These are phyloP conservation scores for Aporophyla nigra DNA, from an alignment of 2,888 invertebrate genomes.

Conservation along the genomic window DNA sequence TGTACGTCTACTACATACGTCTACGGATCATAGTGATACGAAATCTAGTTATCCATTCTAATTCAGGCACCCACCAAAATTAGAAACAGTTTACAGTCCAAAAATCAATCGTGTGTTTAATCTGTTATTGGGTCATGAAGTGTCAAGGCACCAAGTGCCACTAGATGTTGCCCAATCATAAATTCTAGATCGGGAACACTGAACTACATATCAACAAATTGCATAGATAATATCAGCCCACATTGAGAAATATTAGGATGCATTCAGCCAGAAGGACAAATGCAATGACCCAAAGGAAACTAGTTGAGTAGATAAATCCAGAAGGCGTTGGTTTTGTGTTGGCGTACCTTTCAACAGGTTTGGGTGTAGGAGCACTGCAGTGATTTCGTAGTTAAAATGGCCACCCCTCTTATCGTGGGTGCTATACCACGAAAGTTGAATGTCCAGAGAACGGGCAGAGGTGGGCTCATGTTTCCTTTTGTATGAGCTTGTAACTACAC, in stretches of 20 bases:
- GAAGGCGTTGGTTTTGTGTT: slow-evolving; percentile 35
- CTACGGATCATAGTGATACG: neutral
- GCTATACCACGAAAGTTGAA: neutral
- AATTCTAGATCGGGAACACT: slow-evolving; percentile 52
- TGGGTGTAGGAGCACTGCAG: slow-evolving; percentile 19
- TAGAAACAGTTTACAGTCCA: slow-evolving; percentile 51
- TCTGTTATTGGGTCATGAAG: slow-evolving; percentile 44
- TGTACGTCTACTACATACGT: too few species aligned
- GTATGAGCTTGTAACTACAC: neutral
- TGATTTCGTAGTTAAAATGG: slow-evolving; percentile 17
- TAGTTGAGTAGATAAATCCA: slow-evolving; percentile 11
- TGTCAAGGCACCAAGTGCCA: slow-evolving; percentile 49
- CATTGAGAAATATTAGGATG: slow-evolving; percentile 9
- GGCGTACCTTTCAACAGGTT: slow-evolving; percentile 21
- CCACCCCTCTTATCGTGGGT: slow-evolving; percentile 21
- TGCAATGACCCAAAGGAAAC: slow-evolving; percentile 46
- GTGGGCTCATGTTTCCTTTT: neutral
- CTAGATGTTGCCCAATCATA: slow-evolving; percentile 47
- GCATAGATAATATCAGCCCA: slow-evolving; percentile 10
- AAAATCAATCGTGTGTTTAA: slow-evolving; percentile 44
- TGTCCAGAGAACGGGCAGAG: neutral
- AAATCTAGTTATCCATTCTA: slow-evolving; percentile 16
- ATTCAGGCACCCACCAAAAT: slow-evolving; percentile 39
- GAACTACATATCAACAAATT: slow-evolving; percentile 17
- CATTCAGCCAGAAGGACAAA: slow-evolving; percentile 3